phyloP scores from a whole-genome alignment of 2,888 invertebrate genomes.

The Hypomecis punctinalis region DNA sequence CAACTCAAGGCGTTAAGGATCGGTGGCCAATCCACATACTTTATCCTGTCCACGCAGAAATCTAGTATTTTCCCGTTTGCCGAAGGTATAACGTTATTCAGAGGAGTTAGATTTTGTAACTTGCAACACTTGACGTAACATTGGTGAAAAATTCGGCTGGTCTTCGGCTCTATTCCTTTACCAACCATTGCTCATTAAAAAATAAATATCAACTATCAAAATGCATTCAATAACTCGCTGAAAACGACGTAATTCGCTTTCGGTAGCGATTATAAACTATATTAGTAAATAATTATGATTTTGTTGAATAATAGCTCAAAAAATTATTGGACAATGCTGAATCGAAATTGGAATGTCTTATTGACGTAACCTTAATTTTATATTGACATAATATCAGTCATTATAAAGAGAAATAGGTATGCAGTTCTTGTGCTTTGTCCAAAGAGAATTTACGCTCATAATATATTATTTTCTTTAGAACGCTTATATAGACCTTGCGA shows the following conservation, averaged over 20 bases:
- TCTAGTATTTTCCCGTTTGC: slow-evolving; percentile 85
- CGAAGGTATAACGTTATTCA: slow-evolving; percentile 72
- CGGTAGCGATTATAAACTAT: slow-evolving; percentile 56
- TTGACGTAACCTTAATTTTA: slow-evolving; percentile 31
- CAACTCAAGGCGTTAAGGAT: slow-evolving; percentile 89
- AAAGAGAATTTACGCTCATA: background rate
- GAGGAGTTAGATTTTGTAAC: slow-evolving; percentile 76
- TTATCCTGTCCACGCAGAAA: slow-evolving; percentile 90
- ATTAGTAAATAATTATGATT: slow-evolving; percentile 50
- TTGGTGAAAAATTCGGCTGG: slow-evolving; percentile 79
- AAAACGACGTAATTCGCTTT: slow-evolving; percentile 48
- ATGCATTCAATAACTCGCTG: slow-evolving; percentile 54
- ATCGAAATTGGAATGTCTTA: slow-evolving; percentile 41
- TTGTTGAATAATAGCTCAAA: slow-evolving; percentile 65
- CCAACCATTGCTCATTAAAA: slow-evolving; percentile 69
- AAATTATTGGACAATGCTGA: slow-evolving; percentile 56
- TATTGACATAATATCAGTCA: slow-evolving; percentile 10
- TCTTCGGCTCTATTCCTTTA: slow-evolving; percentile 71
- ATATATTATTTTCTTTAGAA: no score
- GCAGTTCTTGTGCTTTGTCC: background rate
- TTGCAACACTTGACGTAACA: slow-evolving; percentile 82
- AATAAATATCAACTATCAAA: slow-evolving; percentile 52
- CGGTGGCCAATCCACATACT: slow-evolving; percentile 90
- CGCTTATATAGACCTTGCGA: no score
- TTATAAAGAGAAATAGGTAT: background rate